These are phyloP conservation scores for Ardeotis arabs DNA, from an alignment of 2,113 vertebrate species.

Conservation along the genomic window DNA sequence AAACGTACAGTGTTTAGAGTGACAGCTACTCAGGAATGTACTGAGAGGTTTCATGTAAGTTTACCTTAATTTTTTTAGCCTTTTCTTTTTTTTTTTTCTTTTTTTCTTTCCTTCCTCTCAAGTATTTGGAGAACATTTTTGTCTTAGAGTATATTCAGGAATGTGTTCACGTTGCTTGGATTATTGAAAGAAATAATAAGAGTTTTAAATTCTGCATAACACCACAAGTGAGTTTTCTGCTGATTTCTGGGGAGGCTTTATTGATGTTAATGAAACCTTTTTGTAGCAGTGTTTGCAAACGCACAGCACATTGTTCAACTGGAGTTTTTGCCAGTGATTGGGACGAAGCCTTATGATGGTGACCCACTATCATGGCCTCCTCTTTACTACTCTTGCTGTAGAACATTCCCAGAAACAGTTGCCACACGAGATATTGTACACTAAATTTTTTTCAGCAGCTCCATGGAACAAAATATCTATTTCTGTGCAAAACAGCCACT, in stretches of 20 bases:
- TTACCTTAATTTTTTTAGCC: not conserved
- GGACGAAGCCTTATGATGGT: not conserved
- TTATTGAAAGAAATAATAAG: not conserved
- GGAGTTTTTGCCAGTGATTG: not conserved
- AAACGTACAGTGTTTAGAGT: not conserved
- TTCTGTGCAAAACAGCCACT: not conserved
- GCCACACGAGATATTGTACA: not conserved
- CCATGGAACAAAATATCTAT: not conserved
- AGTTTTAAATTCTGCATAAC: not conserved
- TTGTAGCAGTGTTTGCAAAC: not conserved
- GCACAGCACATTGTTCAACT: not conserved
- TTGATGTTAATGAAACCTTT: not conserved
- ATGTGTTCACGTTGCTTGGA: not conserved
- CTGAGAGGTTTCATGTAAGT: not conserved
- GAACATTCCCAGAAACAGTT: not conserved
- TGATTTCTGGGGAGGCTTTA: not conserved
- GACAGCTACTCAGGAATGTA: not conserved
- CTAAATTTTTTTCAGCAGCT: not conserved
- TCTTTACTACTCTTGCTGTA: not conserved
- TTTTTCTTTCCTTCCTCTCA: not conserved
- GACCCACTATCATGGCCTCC: not conserved
- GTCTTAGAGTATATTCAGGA: not conserved
- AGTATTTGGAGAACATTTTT: not conserved
- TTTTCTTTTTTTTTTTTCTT: not conserved
- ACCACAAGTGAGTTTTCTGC: not conserved